Conservation (phyloP, 2,113 vertebrate genomes). For the Microtus ochrogaster region DNA sequence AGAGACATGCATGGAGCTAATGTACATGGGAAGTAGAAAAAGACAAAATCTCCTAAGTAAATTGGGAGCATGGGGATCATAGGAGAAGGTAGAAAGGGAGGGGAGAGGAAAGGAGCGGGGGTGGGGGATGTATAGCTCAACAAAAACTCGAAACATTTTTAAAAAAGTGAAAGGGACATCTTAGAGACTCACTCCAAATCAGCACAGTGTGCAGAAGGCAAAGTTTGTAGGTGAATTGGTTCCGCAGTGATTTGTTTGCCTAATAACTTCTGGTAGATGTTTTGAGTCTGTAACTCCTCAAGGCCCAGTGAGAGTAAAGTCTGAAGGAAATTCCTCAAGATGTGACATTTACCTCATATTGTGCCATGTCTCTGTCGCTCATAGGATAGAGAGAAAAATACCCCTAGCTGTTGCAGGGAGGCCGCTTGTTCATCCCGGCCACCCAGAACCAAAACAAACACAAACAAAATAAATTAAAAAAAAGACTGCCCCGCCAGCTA, state of each 20-base stretch:
- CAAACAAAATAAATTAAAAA: no score
- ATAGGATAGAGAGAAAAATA: neutral
- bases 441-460: no score
- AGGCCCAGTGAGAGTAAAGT: neutral
- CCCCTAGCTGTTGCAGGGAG: neutral
- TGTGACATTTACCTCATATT: neutral
- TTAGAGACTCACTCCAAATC: conserved; percentile 22
- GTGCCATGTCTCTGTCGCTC: neutral
- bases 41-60: no score
- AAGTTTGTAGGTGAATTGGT: neutral
- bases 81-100: no score
- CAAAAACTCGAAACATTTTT: no score
- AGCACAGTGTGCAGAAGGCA: neutral
- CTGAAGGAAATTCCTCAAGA: neutral
- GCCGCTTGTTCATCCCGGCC: no score
- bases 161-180: neutral
- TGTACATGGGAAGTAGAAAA: no score
- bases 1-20: no score
- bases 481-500: no score
- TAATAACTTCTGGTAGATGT: neutral
- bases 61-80: no score
- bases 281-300: neutral
- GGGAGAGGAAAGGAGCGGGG: no score
- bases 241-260: neutral
- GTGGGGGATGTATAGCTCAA: no score